Conservation (phyloP, 2,797 vertebrate species). For the Decapterus maruadsi region DNA sequence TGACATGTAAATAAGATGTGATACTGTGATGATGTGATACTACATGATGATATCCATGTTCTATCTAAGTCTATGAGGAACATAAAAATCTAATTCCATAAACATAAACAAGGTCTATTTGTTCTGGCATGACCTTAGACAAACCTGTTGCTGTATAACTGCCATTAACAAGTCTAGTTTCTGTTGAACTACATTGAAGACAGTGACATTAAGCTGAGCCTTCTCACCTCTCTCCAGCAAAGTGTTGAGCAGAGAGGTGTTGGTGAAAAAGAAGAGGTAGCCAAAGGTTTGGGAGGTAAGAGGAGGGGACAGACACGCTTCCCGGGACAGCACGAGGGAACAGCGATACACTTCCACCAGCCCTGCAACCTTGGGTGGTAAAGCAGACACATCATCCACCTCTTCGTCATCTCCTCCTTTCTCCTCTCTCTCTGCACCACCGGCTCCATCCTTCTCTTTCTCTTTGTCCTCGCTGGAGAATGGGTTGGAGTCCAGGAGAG, state of each 20-base stretch:
- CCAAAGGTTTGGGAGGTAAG: conserved; percentile 96
- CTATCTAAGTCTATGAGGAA: too few species aligned
- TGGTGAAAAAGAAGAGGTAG: conserved; percentile 97
- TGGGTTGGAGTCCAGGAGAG: conserved; percentile 93
- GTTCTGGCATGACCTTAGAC: not conserved
- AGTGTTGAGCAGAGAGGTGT: conserved; percentile 94
- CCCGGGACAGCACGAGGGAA: conserved; percentile 89
- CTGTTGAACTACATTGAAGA: not conserved
- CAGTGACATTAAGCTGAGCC: not conserved
- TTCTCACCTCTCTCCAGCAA: conserved; percentile 93
- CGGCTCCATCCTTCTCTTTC: conserved; percentile 75
- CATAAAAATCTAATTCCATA: not conserved
- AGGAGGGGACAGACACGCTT: conserved; percentile 91
- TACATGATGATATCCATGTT: too few species aligned
- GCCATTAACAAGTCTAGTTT: not conserved
- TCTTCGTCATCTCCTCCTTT: conserved; percentile 75
- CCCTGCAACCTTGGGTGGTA: conserved; percentile 89
- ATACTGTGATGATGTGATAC: too few species aligned
- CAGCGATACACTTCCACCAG: conserved; percentile 92
- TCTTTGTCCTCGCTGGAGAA: conserved; percentile 88
- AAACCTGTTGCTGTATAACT: not conserved
- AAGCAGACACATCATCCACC: conserved; percentile 86
- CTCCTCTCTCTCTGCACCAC: conserved; percentile 64
- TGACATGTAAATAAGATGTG: not conserved
- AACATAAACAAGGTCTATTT: not conserved